phyloP scores from a whole-genome alignment of 2,888 invertebrate species.

The Pseudococcus jackbeardsleyi region DNA sequence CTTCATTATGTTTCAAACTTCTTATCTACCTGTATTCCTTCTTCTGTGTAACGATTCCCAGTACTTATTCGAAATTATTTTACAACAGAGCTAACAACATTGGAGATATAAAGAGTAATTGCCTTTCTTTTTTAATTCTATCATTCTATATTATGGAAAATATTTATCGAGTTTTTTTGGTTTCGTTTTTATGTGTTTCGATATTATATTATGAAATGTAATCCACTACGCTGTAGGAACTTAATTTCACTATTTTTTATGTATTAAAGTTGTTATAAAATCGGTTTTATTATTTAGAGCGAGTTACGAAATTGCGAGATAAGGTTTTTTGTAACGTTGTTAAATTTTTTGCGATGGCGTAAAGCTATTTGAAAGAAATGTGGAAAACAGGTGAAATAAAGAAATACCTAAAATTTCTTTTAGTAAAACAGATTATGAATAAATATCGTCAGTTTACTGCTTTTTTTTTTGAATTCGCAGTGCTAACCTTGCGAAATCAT shows the following conservation, averaged over 20 bases:
- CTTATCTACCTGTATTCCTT: background rate
- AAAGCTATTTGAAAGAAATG: no score
- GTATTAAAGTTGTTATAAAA: constrained; percentile 50
- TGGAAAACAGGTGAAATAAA: no score
- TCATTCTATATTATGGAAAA: background rate
- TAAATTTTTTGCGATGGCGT: no score
- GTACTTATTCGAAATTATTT: background rate
- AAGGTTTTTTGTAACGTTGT: no score
- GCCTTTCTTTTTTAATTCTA: background rate
- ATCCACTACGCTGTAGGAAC: constrained; percentile 45
- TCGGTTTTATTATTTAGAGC: background rate
- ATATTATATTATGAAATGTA: constrained; percentile 34
- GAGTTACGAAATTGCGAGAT: no score
- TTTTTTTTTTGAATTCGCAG: no score
- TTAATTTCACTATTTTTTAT: constrained; percentile 53
- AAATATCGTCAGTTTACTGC: no score
- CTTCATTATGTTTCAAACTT: background rate
- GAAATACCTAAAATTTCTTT: no score
- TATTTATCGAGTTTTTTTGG: constrained; percentile 32
- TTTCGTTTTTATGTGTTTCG: constrained; percentile 45
- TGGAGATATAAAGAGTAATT: constrained; percentile 29
- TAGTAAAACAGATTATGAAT: no score
- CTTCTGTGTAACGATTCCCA: background rate
- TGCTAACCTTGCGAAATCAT: no score
- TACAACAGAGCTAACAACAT: background rate